Base-by-base conservation (phyloP, 2,113 vertebrate species). In the Oxyruncus cristatus region DNA sequence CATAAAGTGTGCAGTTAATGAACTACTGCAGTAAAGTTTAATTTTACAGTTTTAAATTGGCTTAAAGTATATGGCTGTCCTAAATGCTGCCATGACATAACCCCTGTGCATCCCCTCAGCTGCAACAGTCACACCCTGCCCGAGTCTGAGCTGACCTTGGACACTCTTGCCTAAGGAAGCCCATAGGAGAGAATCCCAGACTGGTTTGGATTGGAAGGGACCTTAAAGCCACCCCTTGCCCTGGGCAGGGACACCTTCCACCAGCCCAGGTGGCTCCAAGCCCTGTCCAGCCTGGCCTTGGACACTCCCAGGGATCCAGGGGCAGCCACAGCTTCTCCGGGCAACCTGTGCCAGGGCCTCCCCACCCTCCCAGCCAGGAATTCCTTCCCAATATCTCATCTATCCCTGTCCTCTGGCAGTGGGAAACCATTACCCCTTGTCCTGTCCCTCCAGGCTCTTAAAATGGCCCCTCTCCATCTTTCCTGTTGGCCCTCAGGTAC, bases 401-500 rank as follows among this genome's bases (percentile, higher is more conserved):
- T 19, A 14, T 4, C 20, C 8, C 61, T 79, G 11, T 8, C 15
- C 12, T 80, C 41, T 32, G 20, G 4, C 12, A 20, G 16, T 67
- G 8, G 9, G 17, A 67, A 56, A 8, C 8, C 20, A 55, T 68
- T 81, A 10, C 16, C 55, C 4, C 41, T 21, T 49, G 6, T 81
- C 14, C 42, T n/a, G 11, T 14, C 65, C 4, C 30, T 70, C 35
- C 65, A n/a, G 12, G 13, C 18, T 22, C 14, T 70, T 59, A 6
- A 39, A 41, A 10, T 13, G 1, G 1, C 32, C 33, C 37, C 13
- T 47, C 23, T 39, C 17, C 12, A 17, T 41, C 47, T 33, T 55
- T 59, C 5, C 14, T 58, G 2, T 13, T 19, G 13, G 30, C 6
- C 41, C 30, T 42, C 16, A 35, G 0, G 2, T 26, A 16, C 26